Evolutionary conservation across 2,797 vertebrate genomes (phyloP), one percentile per base, ranked within the genome.

Genomic region (Smutsia gigantea): DNA sequence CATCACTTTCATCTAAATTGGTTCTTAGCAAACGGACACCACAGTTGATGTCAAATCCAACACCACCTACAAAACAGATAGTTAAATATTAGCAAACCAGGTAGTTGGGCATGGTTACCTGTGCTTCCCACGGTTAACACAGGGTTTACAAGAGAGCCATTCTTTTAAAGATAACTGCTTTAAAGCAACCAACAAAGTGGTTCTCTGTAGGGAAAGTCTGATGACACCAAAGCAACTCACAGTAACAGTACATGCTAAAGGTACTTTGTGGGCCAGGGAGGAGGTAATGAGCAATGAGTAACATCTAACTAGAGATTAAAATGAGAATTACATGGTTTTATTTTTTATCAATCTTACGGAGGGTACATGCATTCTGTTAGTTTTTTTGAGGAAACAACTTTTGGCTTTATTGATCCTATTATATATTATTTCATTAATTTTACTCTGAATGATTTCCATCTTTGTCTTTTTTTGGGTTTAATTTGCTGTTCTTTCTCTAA

Each of bases 31-130:
- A 98, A 51, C 99, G 99, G 31, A 99, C 99, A 6, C 99, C 99
- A 1, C 99, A 99, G 98, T 99, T 99, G 71, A 99, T 99, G 95
- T 99, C 99, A 90, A 99, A 99, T 0, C 99, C 99, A 0, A 99
- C 99, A 19, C 99, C 99, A 46, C 99, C 99, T 99, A 55, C 39
- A 68, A 78, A 8, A 64, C 0, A 89, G 18, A 68, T 1, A 74
- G 64, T 83, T 34, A 89, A 68, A n/a, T 10, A 72, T 29, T 31
- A 93, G 57, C 66, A 85, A 75, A 81, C 14, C 3, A 75, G 53
- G 25, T 29, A 10, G 61, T 0, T 61, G 53, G 51, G 82, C 46
- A 39, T n/a, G 77, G 59, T 15, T 59, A 82, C 34, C 68, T 55
- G 14, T 8, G 88, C 39, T 95, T 64, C 74, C 81, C 21, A 86